Evolutionary conservation across 1,140 invertebrate species (phyloP).

Genomic region (Melitaea cinxia): DNA sequence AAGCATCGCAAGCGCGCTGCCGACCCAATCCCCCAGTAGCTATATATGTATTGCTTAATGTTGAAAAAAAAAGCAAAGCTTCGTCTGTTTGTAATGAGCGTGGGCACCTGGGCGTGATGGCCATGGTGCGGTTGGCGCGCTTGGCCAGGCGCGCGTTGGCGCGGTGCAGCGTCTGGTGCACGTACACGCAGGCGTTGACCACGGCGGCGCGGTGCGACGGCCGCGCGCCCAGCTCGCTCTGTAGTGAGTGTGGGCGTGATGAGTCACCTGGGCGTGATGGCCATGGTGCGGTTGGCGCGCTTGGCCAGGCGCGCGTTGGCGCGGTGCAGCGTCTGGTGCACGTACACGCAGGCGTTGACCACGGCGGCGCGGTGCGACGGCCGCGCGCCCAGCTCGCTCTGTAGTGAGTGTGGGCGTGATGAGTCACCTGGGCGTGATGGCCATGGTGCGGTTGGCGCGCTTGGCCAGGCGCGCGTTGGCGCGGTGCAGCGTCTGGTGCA

Average conservation of each 20-base stretch:
- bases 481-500: slow-evolving; percentile 98
- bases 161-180: slow-evolving; percentile 98
- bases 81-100: too few species aligned
- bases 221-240: too few species aligned
- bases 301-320: slow-evolving; percentile 95
- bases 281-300: slow-evolving; percentile 96
- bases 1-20: too few species aligned
- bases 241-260: too few species aligned
- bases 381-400: too few species aligned
- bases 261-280: slow-evolving; percentile 82
- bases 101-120: slow-evolving; percentile 82
- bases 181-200: slow-evolving; percentile 99
- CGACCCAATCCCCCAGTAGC: too few species aligned
- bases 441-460: slow-evolving; percentile 96
- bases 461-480: slow-evolving; percentile 95
- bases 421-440: slow-evolving; percentile 82
- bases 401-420: too few species aligned
- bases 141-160: slow-evolving; percentile 95
- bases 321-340: slow-evolving; percentile 98
- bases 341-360: slow-evolving; percentile 99
- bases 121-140: slow-evolving; percentile 96
- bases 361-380: too few species aligned
- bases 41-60: too few species aligned
- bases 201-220: too few species aligned
- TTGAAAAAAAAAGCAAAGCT: too few species aligned